Percentiles rank a stretch among this genome's conserved stretches.
Evolutionary conservation across 2,113 vertebrate species (phyloP).

Genomic region (Miniopterus natalensis): DNA sequence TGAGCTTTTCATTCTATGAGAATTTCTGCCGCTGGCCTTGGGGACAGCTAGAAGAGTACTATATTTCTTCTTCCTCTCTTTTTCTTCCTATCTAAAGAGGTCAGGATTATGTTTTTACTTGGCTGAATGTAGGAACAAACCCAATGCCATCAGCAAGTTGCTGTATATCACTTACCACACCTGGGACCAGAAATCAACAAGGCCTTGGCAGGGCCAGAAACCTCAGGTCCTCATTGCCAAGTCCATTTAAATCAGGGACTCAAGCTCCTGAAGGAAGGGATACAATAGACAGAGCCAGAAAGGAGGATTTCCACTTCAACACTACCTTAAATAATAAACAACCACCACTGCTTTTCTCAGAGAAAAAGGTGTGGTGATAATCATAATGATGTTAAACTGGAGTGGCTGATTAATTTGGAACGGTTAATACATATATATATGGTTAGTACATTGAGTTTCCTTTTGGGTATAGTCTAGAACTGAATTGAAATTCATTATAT

Average conservation of each 20-base stretch:
- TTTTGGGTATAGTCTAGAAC: constrained; percentile 16
- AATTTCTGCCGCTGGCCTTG: neutral
- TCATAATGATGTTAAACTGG: no score
- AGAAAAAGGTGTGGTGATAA: neutral
- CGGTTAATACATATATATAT: neutral
- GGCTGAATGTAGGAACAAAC: constrained; percentile 23
- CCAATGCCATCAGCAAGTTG: neutral
- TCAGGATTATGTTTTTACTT: constrained; percentile 18
- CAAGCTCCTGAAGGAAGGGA: neutral
- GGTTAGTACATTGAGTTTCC: neutral
- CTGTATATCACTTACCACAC: neutral
- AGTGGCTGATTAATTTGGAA: neutral
- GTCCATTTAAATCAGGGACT: neutral
- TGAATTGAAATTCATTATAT: constrained; percentile 34
- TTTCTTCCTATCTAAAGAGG: constrained; percentile 43
- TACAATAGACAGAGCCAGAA: neutral
- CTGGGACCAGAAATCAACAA: neutral
- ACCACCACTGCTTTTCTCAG: neutral
- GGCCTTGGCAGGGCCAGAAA: neutral
- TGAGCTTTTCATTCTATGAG: constrained; percentile 21
- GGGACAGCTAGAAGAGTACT: neutral
- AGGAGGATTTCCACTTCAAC: neutral
- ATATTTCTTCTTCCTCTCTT: neutral
- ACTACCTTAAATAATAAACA: neutral
- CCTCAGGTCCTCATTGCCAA: neutral